A percentile compares a stretch with the other conserved stretches of the same genome.
Conservation (phyloP, 2,113 vertebrate genomes). For the human region DNA sequence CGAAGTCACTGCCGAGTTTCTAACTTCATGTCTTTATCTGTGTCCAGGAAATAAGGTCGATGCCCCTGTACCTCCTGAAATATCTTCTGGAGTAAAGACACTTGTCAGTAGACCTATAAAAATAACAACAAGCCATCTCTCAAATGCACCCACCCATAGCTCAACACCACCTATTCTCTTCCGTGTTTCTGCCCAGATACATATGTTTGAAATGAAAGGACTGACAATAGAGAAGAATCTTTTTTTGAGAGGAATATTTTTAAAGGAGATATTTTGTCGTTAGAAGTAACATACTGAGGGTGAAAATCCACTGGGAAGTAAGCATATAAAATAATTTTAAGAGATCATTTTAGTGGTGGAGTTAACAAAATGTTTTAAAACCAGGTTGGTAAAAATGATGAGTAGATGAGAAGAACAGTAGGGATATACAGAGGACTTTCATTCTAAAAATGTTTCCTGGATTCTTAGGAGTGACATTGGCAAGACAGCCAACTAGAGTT, state of each 20-base stretch:
- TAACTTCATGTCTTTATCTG: background rate
- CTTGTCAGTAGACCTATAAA: background rate
- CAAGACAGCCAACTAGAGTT: background rate
- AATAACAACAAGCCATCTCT: background rate
- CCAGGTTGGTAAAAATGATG: background rate
- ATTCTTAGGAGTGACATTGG: background rate
- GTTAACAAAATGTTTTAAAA: constrained; percentile 29
- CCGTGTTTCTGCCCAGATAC: background rate
- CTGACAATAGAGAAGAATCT: background rate
- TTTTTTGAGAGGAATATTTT: background rate
- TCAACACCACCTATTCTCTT: background rate
- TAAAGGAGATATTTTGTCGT: background rate
- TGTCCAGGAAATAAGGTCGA: background rate
- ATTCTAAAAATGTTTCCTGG: background rate
- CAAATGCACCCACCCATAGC: background rate
- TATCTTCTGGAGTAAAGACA: background rate
- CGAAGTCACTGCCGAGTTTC: background rate
- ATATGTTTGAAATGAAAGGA: background rate
- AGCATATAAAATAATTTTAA: background rate
- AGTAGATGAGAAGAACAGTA: background rate
- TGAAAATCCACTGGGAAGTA: background rate
- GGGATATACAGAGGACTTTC: background rate
- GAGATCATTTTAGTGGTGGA: background rate
- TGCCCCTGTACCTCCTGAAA: background rate
- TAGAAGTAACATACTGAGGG: background rate